Evolutionary conservation across 2,888 invertebrate genomes (phyloP).

Genomic region (Polydrusus tereticollis): DNA sequence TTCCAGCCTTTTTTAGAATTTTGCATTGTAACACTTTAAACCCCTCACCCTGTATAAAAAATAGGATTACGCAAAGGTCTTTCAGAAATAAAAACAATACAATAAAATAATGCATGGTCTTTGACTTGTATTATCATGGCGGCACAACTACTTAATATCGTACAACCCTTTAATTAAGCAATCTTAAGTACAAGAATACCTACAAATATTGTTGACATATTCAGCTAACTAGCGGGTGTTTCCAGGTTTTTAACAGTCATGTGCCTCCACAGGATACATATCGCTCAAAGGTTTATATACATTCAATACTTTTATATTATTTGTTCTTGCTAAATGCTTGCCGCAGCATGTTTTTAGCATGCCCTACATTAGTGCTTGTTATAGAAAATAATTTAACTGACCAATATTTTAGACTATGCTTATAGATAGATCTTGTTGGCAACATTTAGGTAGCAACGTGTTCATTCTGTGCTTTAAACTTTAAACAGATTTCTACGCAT

Average conservation of each 20-base stretch:
- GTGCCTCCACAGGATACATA: constrained; percentile 93
- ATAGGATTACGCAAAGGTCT: no score
- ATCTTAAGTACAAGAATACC: constrained; percentile 1
- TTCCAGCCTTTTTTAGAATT: no score
- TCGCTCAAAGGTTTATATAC: constrained; percentile 88
- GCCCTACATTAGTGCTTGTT: constrained; percentile 55
- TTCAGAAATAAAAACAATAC: no score
- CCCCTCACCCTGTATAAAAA: no score
- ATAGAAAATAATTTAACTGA: constrained; percentile 42
- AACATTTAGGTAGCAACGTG: neutral
- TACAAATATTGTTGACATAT: constrained; percentile 37
- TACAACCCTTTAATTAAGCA: constrained; percentile 10
- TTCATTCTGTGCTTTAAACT: neutral
- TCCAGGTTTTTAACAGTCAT: constrained; percentile 96
- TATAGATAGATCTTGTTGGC: neutral
- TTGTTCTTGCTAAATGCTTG: constrained; percentile 61
- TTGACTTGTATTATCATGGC: neutral
- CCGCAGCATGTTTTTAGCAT: constrained; percentile 60
- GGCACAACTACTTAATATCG: constrained; percentile 37
- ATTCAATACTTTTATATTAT: constrained; percentile 60
- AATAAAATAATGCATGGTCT: neutral
- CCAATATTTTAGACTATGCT: constrained; percentile 33
- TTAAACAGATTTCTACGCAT: no score
- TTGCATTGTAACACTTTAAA: no score
- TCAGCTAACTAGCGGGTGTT: constrained; percentile 67